Evolutionary conservation across 2,797 vertebrate species (phyloP), one percentile per base, ranked within the genome.

Genomic region (Pempheris klunzingeri): DNA sequence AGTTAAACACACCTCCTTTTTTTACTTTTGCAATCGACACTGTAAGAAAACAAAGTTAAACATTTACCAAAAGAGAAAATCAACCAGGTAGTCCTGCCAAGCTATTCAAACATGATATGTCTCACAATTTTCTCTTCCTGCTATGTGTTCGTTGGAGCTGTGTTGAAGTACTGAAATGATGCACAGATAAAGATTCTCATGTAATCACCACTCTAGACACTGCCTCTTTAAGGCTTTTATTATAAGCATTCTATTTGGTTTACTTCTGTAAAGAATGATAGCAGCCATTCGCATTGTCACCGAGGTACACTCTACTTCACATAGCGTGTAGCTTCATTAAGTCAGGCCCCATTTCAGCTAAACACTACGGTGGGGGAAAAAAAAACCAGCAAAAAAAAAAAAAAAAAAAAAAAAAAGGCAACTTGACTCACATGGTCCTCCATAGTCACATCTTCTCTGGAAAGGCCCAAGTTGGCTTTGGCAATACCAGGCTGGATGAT

Each of bases 401-500:
- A 4, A 28, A 0, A 15, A 97, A 30, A 15, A 3, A 11, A 22
- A 44, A 63, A 1, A 32, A 32, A 61, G 11, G 5, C 55, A 15
- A 30, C 5, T 36, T 0, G 14, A 97, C 97, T 97, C 90, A 99
- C 98, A 0, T 99, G 98, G 75, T 99, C 98, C 87, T 99, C 98
- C 92, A 99, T 93, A 1, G 98, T 99, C 63, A 99, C 98, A 12
- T 99, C 98, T 89, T 99, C 98, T 90, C 98, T 95, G 90, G 95
- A 97, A 32, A 97, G 92, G 20, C 98, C 97, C 78, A 98, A 73
- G 90, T 99, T 98, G 82, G 97, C 98, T 92, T 99, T 99, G 83
- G 98, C 97, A 0, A 99, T 97, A 59, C 98, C 98, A 1, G 98
- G 98, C 88, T 99, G 98, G 77, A 99, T 99, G 80, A 99, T 99